Base-by-base conservation (phyloP, 1,140 invertebrate genomes). In the Solen grandis region DNA sequence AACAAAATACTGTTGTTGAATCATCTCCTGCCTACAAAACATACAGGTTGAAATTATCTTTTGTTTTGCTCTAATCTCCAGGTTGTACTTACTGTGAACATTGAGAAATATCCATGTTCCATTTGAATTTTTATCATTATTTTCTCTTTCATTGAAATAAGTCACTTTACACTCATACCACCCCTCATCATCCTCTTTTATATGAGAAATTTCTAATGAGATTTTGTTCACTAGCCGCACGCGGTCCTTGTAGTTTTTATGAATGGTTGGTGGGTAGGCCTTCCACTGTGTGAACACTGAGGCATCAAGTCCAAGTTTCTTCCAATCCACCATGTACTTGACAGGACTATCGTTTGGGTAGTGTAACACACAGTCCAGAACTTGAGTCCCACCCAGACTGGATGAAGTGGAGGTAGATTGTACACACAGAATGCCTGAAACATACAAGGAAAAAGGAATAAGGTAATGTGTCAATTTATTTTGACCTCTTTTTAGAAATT, bases 91-190 rank as follows among this genome's bases (percentile, higher is more conserved):
- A 96, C 96, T 96, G 93, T 98, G 97, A 90, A 98, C 97, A 93
- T 98, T 97, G 91, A 99, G 94, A 93, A 98, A 96, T 93, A 98
- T 97, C 97, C 97, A 98, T 88, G 97, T 98, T 85, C 97, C 97
- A 92, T 94, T 98, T 96, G 35, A 35, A 46, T 77, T 65, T 29
- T 55, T 63, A 33, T 94, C 97, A 96, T 93, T 95, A 94, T 95
- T 95, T 92, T 96, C 96, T 82, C 97, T 97, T 83, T 97, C 95
- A 92, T 98, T 98, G 93, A 98, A 95, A 94, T 98, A 98, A 90
- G 97, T 96, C 90, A 99, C 97, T 93, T 97, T 97, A 93, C 97
- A 99, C 93, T 98, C 96, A 94, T 98, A 99, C 97, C 97, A 98
- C 89, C 97, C 97, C 93, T 98, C 96, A 94, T 99, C 97, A 86